Conservation (phyloP, 1,140 invertebrate genomes). For the Carposina sasakii region DNA sequence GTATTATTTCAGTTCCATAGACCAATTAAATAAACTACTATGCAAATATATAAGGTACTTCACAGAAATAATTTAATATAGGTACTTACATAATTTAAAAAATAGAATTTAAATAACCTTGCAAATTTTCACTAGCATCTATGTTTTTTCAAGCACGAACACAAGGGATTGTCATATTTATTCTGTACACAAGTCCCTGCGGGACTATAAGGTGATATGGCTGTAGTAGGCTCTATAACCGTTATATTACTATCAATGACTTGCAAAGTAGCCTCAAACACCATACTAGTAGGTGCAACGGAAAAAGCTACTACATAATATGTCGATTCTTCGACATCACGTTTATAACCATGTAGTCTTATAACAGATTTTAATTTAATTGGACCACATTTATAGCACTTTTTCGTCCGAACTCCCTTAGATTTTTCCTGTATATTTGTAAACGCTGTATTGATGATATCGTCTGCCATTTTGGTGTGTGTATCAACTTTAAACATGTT, state of each 20-base stretch:
- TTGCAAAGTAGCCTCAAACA: slow-evolving; percentile 36
- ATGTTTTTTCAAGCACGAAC: no score
- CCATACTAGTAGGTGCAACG: slow-evolving; percentile 31
- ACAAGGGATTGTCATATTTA: slow-evolving; percentile 30
- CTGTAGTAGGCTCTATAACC: slow-evolving; percentile 26
- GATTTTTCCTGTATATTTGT: slow-evolving; percentile 26
- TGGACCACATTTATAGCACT: slow-evolving; percentile 32
- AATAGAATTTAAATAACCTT: no score
- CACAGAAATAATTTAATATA: no score
- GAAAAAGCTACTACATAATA: slow-evolving; percentile 41
- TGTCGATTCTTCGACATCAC: slow-evolving; percentile 19
- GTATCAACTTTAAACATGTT: slow-evolving; percentile 19
- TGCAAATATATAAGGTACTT: no score
- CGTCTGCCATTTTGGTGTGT: slow-evolving; percentile 17
- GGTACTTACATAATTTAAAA: no score
- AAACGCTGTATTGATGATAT: slow-evolving; percentile 24
- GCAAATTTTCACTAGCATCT: no score
- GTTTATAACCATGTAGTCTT: slow-evolving; percentile 35
- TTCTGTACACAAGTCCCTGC: slow-evolving; percentile 40
- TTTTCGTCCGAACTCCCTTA: slow-evolving; percentile 28
- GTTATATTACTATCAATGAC: slow-evolving; percentile 21
- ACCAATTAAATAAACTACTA: no score
- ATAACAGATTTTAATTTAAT: slow-evolving; percentile 32
- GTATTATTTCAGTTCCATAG: no score
- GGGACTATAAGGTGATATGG: slow-evolving; percentile 35